Evolutionary conservation across 23 tunicate genomes (phyloP).

Genomic region (Trididemnum nubilum): DNA sequence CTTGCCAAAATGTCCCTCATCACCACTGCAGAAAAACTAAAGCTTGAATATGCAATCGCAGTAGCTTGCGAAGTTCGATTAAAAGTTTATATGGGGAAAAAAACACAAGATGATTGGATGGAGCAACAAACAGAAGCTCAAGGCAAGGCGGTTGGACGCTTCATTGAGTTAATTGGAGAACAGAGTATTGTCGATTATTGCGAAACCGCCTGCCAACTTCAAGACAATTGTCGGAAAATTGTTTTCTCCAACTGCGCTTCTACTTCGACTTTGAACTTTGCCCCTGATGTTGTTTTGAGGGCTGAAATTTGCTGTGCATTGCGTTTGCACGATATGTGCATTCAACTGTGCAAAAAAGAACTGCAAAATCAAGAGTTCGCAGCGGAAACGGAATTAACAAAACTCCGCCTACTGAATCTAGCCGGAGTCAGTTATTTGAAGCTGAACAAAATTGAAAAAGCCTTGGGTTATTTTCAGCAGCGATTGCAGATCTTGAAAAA

Average conservation of each 20-base stretch:
- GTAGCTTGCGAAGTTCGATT: slow-evolving; percentile 40
- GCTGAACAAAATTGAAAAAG: background rate
- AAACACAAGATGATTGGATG: slow-evolving; percentile 22
- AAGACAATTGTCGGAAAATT: background rate
- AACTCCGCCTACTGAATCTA: background rate
- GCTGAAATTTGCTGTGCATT: background rate
- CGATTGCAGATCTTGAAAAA: background rate
- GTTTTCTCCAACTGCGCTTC: background rate
- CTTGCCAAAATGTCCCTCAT: background rate
- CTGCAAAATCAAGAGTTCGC: background rate
- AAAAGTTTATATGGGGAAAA: slow-evolving; percentile 10
- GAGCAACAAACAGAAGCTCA: background rate
- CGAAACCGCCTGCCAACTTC: background rate
- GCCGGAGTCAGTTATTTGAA: background rate
- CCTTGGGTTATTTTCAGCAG: background rate
- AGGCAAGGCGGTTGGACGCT: background rate
- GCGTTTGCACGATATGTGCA: background rate
- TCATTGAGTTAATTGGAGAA: background rate
- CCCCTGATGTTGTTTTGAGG: background rate
- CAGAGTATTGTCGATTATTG: background rate
- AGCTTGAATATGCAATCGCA: slow-evolving; percentile 32
- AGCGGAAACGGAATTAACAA: background rate
- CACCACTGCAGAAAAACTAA: background rate
- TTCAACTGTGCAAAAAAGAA: background rate
- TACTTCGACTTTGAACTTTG: background rate